Evolutionary conservation across 2,797 vertebrate genomes (phyloP).

Genomic region (Acanthornis magna): DNA sequence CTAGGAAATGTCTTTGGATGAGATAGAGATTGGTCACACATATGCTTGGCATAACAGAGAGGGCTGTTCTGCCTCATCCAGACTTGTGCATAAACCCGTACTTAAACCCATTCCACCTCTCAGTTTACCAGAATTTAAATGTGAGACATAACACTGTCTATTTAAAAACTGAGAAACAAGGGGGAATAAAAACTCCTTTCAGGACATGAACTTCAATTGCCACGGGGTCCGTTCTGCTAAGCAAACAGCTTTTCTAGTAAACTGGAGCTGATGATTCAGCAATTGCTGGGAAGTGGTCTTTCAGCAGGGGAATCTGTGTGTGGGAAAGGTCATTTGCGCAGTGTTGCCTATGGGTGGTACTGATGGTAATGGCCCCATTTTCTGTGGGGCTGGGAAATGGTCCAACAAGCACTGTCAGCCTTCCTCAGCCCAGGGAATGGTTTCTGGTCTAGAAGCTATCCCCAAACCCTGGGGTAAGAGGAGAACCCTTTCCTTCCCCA

Average conservation of each 20-base stretch:
- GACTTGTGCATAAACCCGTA: not conserved
- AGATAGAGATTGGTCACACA: not conserved
- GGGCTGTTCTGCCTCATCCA: not conserved
- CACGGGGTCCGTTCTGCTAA: not conserved
- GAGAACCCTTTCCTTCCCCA: not conserved
- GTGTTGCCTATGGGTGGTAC: not conserved
- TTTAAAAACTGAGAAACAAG: constrained; percentile 1
- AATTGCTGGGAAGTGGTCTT: not conserved
- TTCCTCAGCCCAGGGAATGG: not conserved
- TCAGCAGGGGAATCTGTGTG: not conserved
- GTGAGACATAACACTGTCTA: constrained; percentile 10
- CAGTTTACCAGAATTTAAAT: constrained; percentile 4
- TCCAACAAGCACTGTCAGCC: not conserved
- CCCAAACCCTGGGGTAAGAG: not conserved
- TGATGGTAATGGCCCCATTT: not conserved
- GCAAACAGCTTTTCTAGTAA: constrained; percentile 37
- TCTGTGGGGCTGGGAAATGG: not conserved
- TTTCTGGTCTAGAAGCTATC: not conserved
- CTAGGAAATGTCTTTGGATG: not conserved
- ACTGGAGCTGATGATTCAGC: constrained; percentile 28
- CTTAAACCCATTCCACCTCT: not conserved
- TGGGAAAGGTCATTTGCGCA: not conserved
- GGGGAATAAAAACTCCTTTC: constrained; percentile 22
- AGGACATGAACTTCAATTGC: constrained; percentile 16
- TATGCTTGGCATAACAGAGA: not conserved